These are phyloP conservation scores for Exocentrus adspersus DNA, from an alignment of 2,888 invertebrate species.

Conservation along the genomic window DNA sequence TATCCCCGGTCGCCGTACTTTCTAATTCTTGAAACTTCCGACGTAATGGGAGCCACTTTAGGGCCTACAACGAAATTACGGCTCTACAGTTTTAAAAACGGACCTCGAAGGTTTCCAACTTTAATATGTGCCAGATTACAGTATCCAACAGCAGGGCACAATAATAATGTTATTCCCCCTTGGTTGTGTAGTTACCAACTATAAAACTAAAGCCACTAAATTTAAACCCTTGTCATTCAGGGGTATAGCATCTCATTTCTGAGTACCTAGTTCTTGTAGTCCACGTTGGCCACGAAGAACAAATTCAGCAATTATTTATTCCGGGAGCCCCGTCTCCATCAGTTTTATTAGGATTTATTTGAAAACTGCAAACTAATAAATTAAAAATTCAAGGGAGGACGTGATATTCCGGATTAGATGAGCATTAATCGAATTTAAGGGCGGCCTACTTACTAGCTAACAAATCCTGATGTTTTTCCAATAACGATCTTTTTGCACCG, in stretches of 20 bases:
- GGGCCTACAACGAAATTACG: constrained; percentile 32
- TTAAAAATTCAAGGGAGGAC: constrained; percentile 38
- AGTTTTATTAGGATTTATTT: constrained; percentile 29
- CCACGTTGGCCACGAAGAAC: neutral
- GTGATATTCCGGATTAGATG: constrained; percentile 22
- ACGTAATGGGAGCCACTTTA: constrained; percentile 26
- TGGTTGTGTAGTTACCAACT: too few species aligned
- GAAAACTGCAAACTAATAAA: constrained; percentile 32
- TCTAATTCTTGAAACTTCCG: constrained; percentile 39
- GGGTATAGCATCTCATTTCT: too few species aligned
- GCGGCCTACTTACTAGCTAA: constrained; percentile 21
- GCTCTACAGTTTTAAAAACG: constrained; percentile 27
- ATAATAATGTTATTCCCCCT: too few species aligned
- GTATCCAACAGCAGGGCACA: too few species aligned
- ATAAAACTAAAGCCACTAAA: too few species aligned
- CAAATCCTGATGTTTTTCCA: constrained; percentile 29
- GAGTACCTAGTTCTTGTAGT: too few species aligned
- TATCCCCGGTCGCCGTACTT: constrained; percentile 42
- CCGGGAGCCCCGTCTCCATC: constrained; percentile 4
- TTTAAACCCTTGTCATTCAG: too few species aligned
- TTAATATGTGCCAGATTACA: constrained; percentile 9
- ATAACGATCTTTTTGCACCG: constrained; percentile 17
- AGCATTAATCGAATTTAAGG: constrained; percentile 37
- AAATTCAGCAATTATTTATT: constrained; percentile 22
- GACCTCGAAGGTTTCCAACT: constrained; percentile 12